phyloP scores from a whole-genome alignment of 2,797 vertebrate genomes.

The Eupleurogrammus muticus region DNA sequence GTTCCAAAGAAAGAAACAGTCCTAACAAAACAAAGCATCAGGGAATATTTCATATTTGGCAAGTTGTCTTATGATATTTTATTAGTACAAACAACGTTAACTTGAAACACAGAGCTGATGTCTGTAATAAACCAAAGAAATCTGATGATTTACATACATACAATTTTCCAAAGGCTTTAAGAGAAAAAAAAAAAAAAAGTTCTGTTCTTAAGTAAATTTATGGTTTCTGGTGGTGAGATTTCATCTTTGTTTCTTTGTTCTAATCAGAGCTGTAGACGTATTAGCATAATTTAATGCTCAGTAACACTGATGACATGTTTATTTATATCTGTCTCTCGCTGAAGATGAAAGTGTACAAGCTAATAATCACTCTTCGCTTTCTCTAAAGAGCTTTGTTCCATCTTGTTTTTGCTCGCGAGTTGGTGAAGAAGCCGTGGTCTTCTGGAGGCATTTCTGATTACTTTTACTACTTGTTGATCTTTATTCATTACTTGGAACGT shows the following conservation, averaged over 20 bases:
- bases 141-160: too few relatives aligned
- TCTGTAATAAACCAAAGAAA: too few relatives aligned
- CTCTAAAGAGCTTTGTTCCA: conserved; percentile 41
- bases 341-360: conserved; percentile 31
- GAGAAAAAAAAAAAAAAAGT: not conserved
- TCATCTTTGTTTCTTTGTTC: conserved; percentile 41
- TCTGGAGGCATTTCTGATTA: conserved; percentile 38
- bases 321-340: conserved; percentile 52
- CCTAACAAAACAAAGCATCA: too few relatives aligned
- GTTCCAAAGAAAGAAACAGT: too few relatives aligned
- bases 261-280: conserved; percentile 56
- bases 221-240: conserved; percentile 42
- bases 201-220: conserved; percentile 17
- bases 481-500: conserved; percentile 36
- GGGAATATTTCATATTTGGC: too few relatives aligned
- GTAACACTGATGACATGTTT: conserved; percentile 62
- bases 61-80: too few relatives aligned
- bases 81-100: too few relatives aligned
- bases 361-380: conserved; percentile 50
- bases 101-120: too few relatives aligned
- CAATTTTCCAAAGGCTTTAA: too few relatives aligned
- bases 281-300: conserved; percentile 50
- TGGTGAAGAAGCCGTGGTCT: conserved; percentile 29
- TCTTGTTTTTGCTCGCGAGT: conserved; percentile 47
- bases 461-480: conserved; percentile 51